Percentiles rank a stretch among this genome's conserved stretches.
Evolutionary conservation across 2,797 vertebrate genomes (phyloP).

Genomic region (Coreius guichenoti): DNA sequence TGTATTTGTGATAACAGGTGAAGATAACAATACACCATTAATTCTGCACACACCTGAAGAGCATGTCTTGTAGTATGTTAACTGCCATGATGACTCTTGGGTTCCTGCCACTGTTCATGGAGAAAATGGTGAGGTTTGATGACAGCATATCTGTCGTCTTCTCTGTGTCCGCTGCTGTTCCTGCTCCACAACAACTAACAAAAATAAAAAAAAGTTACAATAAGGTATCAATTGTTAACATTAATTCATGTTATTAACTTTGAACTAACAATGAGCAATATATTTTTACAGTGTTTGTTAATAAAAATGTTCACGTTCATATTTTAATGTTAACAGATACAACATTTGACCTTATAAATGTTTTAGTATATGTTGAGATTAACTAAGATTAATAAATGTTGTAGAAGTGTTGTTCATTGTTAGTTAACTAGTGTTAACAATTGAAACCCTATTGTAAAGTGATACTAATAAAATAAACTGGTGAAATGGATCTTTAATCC

Average conservation of each 20-base stretch:
- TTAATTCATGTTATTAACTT: no score
- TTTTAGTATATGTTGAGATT: no score
- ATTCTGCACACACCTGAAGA: slow-evolving; percentile 73
- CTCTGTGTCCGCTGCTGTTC: slow-evolving; percentile 80
- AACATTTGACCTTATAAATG: no score
- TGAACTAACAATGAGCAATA: no score
- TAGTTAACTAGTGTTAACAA: no score
- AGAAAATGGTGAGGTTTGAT: slow-evolving; percentile 79
- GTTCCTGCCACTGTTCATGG: slow-evolving; percentile 76
- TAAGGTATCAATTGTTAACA: no score
- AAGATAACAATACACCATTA: not conserved
- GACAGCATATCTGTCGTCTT: slow-evolving; percentile 79
- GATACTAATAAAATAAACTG: not conserved
- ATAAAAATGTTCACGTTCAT: no score
- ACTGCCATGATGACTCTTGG: slow-evolving; percentile 76
- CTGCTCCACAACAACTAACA: slow-evolving; percentile 79
- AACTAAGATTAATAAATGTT: no score
- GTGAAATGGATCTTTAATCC: not conserved
- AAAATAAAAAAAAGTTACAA: not conserved
- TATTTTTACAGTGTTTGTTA: no score
- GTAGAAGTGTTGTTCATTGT: no score
- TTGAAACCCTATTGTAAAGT: no score
- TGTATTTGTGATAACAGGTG: not conserved
- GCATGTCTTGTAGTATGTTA: slow-evolving; percentile 78
- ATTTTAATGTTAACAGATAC: no score